These are phyloP conservation scores for Chrysolina haemoptera DNA, from an alignment of 2,888 invertebrate species.

Conservation along the genomic window DNA sequence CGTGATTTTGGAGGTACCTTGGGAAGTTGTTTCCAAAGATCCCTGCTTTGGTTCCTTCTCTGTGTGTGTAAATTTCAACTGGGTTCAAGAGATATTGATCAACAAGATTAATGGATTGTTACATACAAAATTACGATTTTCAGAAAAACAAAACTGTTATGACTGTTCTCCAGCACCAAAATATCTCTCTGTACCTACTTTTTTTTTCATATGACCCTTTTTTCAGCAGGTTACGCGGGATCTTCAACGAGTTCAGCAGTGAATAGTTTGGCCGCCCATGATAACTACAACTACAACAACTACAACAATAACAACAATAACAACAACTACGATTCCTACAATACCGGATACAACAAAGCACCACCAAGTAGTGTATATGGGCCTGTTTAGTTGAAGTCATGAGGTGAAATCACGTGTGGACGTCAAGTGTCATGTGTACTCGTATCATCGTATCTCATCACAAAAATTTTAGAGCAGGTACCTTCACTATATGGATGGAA, in stretches of 20 bases:
- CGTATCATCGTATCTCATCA: conserved; percentile 21
- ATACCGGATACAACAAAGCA: conserved; percentile 42
- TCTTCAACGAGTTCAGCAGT: conserved; percentile 58
- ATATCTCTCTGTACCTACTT: too few species aligned
- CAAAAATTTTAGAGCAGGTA: background rate
- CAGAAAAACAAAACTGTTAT: too few species aligned
- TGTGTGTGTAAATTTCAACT: too few species aligned
- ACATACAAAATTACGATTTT: too few species aligned
- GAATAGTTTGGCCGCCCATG: conserved; percentile 56
- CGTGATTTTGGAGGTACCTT: too few species aligned
- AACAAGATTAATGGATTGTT: too few species aligned
- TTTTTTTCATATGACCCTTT: background rate
- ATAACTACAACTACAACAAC: conserved; percentile 40
- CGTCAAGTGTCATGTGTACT: background rate
- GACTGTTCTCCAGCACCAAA: background rate
- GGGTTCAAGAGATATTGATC: too few species aligned
- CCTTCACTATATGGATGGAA: background rate
- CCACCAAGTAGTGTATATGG: conserved; percentile 47
- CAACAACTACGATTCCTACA: conserved; percentile 42
- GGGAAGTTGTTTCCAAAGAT: too few species aligned
- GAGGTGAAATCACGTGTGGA: background rate
- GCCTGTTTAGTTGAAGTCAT: conserved; percentile 33
- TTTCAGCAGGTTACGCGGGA: conserved; percentile 26
- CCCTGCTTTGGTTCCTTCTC: too few species aligned
- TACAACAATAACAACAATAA: conserved; percentile 40